These are phyloP conservation scores for Chroicocephalus ridibundus DNA, from an alignment of 2,113 vertebrate species.

Conservation along the genomic window DNA sequence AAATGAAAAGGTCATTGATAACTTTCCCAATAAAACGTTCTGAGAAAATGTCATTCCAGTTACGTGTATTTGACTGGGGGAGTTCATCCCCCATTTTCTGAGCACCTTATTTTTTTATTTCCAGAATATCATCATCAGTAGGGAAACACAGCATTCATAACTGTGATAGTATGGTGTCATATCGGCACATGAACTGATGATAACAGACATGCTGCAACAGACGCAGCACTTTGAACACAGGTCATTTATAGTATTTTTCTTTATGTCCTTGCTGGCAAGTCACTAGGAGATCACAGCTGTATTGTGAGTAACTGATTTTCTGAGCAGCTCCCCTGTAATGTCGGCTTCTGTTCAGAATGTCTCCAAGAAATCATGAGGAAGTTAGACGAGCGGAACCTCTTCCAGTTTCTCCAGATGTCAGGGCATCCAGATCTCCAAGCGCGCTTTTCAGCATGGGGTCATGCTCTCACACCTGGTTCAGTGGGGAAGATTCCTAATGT, in stretches of 20 bases:
- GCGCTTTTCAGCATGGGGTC: background rate
- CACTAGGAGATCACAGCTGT: background rate
- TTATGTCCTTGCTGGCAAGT: background rate
- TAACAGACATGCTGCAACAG: background rate
- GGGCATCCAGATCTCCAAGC: background rate
- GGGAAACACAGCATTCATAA: background rate
- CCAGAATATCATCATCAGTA: slow-evolving; percentile 22
- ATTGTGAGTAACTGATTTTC: background rate
- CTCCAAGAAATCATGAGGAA: background rate
- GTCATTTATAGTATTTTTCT: background rate
- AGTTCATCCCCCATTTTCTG: slow-evolving; percentile 1
- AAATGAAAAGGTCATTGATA: slow-evolving; percentile 61
- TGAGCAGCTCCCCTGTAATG: background rate
- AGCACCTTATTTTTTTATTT: background rate
- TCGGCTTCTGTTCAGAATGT: background rate
- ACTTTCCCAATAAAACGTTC: slow-evolving; percentile 41
- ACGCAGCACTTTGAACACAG: background rate
- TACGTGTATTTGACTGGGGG: background rate
- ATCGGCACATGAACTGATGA: background rate
- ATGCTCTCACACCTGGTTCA: background rate
- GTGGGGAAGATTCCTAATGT: background rate
- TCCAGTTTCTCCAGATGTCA: background rate
- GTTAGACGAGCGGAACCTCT: background rate
- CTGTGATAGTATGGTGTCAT: background rate
- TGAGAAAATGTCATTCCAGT: slow-evolving; percentile 48